Evolutionary conservation across 2,888 invertebrate species (phyloP), one percentile per base, ranked within the genome.

Genomic region (Ecdyonurus torrentis): DNA sequence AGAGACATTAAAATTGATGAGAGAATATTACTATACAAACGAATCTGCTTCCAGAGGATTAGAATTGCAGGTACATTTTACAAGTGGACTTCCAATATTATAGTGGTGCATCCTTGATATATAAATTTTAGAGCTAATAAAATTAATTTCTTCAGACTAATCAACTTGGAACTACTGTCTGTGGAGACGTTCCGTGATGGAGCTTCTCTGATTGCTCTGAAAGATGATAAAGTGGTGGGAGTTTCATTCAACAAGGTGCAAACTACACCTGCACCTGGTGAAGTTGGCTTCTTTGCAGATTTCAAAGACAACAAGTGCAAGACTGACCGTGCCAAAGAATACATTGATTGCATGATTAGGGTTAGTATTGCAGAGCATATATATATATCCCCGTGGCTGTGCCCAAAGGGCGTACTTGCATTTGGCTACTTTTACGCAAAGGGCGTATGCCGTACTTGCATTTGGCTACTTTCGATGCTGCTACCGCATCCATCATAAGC

Each of bases 221-320:
- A 25, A 2, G 60, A 60, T 20, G 60, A 25, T 2, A 23, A 24
- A 25, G 20, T 60, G 18, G 60, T 24, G 20, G 60, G 60, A 23
- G 60, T 24, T 18, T 5, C 23, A n/a, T 60, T 60, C 60, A 60
- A 60, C 60, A 60, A 60, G 24, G 25, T 60, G 18, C 60, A 60
- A 18, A 2, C 24, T 3, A 25, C 20, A 37, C 19, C 24, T 2
- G n/a, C 20, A 19, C 60, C 60, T 25, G 60, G 60, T 3, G 60
- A 60, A 10, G 18, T 20, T 25, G n/a, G 55, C 22, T 60, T 19
- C 19, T 60, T 60, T 24, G 60, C 22, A 25, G 60, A 25, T n/a
- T 60, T 25, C 60, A 2, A 5, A 24, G 10, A 25, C 2, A 25
- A 25, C 2, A 37, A 60, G 25, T 60, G 60, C 60, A 60, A 24